phyloP scores from a whole-genome alignment of 2,888 invertebrate species.

The Drosophila anomalata region DNA sequence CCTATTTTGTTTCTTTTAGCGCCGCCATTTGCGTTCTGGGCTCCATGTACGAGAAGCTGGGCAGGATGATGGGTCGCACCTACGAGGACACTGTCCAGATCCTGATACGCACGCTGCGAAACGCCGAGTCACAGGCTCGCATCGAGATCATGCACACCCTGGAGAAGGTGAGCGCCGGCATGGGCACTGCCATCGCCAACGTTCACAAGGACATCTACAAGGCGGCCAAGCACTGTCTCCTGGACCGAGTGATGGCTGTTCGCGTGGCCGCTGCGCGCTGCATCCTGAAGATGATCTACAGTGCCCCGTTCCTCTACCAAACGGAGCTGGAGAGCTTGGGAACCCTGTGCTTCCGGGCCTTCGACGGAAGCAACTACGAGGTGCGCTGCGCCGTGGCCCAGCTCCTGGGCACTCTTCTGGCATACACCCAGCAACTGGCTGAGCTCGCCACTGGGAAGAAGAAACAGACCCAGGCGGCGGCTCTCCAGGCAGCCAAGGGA shows the following conservation, averaged over 20 bases:
- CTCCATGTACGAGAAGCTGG: constrained; percentile 98
- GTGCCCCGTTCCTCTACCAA: constrained; percentile 93
- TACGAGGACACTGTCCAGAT: constrained; percentile 99
- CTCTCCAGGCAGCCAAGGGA: constrained; percentile 69
- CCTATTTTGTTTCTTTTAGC: constrained; percentile 84
- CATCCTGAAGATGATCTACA: constrained; percentile 93
- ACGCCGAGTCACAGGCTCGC: constrained; percentile 97
- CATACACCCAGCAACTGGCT: constrained; percentile 90
- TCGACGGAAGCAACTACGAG: constrained; percentile 96
- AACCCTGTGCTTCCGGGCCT: constrained; percentile 95
- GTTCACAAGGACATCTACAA: constrained; percentile 95
- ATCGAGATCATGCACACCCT: constrained; percentile 98
- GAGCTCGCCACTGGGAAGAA: constrained; percentile 84
- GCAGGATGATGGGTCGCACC: constrained; percentile 99
- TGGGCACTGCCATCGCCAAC: constrained; percentile 96
- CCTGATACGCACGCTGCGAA: constrained; percentile 94
- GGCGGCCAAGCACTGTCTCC: constrained; percentile 93
- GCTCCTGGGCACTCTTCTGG: constrained; percentile 89
- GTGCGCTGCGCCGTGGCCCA: constrained; percentile 96
- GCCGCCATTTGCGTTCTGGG: constrained; percentile 98
- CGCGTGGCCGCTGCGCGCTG: constrained; percentile 97
- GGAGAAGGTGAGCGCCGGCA: constrained; percentile 95
- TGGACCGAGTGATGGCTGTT: constrained; percentile 96
- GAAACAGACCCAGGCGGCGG: constrained; percentile 66
- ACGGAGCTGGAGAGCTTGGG: constrained; percentile 96